Conservation (phyloP, 2,797 vertebrate species). For the Lepus oiostolus region DNA sequence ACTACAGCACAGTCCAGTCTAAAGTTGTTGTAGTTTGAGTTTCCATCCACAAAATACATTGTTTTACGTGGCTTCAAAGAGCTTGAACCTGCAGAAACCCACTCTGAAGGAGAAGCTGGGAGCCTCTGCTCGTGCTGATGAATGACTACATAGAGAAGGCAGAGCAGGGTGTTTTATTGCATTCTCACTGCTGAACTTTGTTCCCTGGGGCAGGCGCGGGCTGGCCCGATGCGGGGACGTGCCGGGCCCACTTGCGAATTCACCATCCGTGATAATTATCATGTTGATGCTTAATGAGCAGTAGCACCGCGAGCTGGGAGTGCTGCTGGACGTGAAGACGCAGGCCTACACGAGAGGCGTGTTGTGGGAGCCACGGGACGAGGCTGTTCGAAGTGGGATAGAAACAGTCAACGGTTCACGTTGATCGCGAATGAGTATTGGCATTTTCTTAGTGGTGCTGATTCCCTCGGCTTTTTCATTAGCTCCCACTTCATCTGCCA, state of each 20-base stretch:
- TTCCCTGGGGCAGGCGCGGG: slow-evolving; percentile 13
- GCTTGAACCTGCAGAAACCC: slow-evolving; percentile 4
- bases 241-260: slow-evolving; percentile 40
- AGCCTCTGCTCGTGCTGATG: slow-evolving; percentile 32
- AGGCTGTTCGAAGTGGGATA: slow-evolving; percentile 81
- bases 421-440: slow-evolving; percentile 70
- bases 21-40: neutral
- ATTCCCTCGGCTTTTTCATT: slow-evolving; percentile 78
- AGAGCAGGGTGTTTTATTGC: slow-evolving; percentile 22
- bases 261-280: slow-evolving; percentile 63
- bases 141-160: slow-evolving; percentile 54
- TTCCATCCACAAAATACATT: neutral
- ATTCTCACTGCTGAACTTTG: slow-evolving; percentile 52
- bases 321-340: neutral
- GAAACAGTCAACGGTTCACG: slow-evolving; percentile 84
- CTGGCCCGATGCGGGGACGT: neutral
- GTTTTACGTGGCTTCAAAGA: slow-evolving; percentile 54
- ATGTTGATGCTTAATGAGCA: slow-evolving; percentile 67
- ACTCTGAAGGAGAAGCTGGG: neutral
- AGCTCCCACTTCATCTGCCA: slow-evolving; percentile 74
- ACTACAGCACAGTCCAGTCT: rapidly evolving
- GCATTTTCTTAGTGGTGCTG: slow-evolving; percentile 76
- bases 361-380: neutral
- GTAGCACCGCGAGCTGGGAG: neutral
- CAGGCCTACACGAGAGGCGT: neutral